Evolutionary conservation across 92 coral and sea anemone genomes (phyloP).

Genomic region (Anthopleura xanthogrammica): DNA sequence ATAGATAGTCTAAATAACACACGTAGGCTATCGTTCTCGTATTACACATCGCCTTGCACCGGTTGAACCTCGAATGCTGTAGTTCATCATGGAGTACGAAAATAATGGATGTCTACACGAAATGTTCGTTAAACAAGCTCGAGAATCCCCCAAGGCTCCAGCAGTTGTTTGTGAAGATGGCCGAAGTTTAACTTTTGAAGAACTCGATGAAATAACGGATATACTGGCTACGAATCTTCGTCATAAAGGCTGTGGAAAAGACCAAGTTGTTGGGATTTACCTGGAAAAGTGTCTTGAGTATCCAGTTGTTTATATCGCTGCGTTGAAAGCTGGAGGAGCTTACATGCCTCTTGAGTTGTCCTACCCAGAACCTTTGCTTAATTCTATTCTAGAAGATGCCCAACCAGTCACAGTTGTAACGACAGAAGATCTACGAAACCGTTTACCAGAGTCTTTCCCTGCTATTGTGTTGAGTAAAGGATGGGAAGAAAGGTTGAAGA

Average conservation of each 20-base stretch:
- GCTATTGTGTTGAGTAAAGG: conserved; percentile 59
- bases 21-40: neutral
- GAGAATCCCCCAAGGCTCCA: conserved; percentile 56
- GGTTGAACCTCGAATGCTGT: neutral
- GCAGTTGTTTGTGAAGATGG: conserved; percentile 83
- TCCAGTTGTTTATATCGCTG: conserved; percentile 71
- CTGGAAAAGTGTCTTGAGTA: conserved; percentile 74
- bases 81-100: conserved; percentile 66
- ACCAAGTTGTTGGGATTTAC: conserved; percentile 76
- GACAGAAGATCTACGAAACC: conserved; percentile 47
- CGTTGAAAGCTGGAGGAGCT: conserved; percentile 84
- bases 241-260: conserved; percentile 65
- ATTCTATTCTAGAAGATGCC: conserved; percentile 75
- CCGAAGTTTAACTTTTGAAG: conserved; percentile 58
- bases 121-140: conserved; percentile 70
- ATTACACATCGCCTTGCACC: neutral
- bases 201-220: conserved; percentile 67
- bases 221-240: conserved; percentile 67
- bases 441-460: conserved; percentile 50
- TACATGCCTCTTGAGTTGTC: conserved; percentile 79
- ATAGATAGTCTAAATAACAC: neutral
- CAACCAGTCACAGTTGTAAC: conserved; percentile 70
- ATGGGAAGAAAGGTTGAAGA: conserved; percentile 57
- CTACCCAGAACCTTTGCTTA: conserved; percentile 63
- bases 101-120: conserved; percentile 79